These are phyloP conservation scores for Pollenia labialis DNA, from an alignment of 2,888 invertebrate genomes.

Conservation along the genomic window DNA sequence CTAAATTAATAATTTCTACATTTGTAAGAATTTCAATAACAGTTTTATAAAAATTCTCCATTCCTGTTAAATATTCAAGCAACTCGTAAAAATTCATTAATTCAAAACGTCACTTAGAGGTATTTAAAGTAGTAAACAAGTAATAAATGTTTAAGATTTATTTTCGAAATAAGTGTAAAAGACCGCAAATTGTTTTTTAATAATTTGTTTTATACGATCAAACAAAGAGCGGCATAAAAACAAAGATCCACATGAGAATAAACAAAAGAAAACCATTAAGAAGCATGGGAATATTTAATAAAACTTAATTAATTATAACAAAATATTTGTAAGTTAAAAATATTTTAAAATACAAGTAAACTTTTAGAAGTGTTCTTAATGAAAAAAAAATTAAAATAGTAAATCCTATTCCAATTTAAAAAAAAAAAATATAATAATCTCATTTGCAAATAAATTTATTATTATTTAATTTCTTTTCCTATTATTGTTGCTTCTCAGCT, in stretches of 20 bases:
- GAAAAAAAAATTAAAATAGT: not conserved
- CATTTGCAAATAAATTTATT: constrained; percentile 59
- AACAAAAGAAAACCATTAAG: constrained; percentile 38
- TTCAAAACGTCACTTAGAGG: constrained; percentile 41
- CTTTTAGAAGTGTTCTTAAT: not conserved
- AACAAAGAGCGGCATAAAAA: constrained; percentile 7
- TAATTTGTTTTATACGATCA: constrained; percentile 7
- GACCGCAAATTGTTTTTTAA: constrained; percentile 58
- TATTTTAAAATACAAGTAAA: not conserved
- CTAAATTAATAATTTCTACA: too few relatives aligned
- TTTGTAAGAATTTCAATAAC: too few relatives aligned
- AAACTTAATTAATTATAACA: constrained; percentile 44
- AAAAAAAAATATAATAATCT: constrained; percentile 25
- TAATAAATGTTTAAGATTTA: constrained; percentile 32
- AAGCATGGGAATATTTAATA: constrained; percentile 51
- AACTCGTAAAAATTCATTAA: not conserved
- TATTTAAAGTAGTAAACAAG: constrained; percentile 19
- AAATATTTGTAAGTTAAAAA: not conserved
- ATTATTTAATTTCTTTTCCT: constrained; percentile 56
- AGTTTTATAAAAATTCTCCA: too few relatives aligned
- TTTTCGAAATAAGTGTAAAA: not conserved
- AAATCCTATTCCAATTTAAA: constrained; percentile 15
- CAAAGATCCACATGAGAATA: not conserved
- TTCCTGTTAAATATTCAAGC: not conserved
- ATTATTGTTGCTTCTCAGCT: constrained; percentile 30